Percentiles rank a stretch among this genome's conserved stretches.
Conservation (phyloP, 2,888 invertebrate species). For the Sphecodes monilicornis region DNA sequence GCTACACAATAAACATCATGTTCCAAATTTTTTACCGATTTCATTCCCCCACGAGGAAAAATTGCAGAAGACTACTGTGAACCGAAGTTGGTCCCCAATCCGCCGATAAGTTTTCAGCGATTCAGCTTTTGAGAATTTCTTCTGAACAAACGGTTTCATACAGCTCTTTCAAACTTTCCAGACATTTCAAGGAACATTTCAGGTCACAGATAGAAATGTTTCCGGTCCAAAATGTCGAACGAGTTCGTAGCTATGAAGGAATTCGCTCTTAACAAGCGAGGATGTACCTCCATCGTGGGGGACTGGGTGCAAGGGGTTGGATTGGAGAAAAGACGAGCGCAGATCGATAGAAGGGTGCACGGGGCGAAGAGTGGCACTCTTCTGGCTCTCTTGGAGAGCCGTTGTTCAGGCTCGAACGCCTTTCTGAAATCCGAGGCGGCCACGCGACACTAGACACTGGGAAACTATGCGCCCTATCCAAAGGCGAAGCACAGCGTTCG, state of each 20-base stretch:
- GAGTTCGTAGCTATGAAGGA: neutral
- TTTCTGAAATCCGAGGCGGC: slow-evolving; percentile 6
- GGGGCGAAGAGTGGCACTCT: neutral
- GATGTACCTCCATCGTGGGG: neutral
- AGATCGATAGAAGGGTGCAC: neutral
- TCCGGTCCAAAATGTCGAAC: neutral
- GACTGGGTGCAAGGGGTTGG: neutral
- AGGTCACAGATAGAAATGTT: neutral
- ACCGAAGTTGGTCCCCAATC: neutral
- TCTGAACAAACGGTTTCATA: neutral
- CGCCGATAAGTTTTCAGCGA: neutral
- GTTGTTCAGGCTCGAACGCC: slow-evolving; percentile 9
- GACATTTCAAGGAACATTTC: neutral
- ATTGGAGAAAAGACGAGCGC: slow-evolving; percentile 1
- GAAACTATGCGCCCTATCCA: slow-evolving; percentile 23
- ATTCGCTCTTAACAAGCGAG: neutral
- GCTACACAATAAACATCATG: too few relatives aligned
- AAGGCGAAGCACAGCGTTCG: slow-evolving; percentile 26
- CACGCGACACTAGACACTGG: neutral
- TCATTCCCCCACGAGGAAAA: neutral
- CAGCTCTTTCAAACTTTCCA: neutral
- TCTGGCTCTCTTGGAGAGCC: neutral
- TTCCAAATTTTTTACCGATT: neutral
- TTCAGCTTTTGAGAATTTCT: neutral
- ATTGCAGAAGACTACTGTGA: neutral